Percentiles rank a stretch among this genome's conserved stretches.
These are phyloP conservation scores for Netelia melanura DNA, from an alignment of 2,888 invertebrate genomes.

Conservation along the genomic window DNA sequence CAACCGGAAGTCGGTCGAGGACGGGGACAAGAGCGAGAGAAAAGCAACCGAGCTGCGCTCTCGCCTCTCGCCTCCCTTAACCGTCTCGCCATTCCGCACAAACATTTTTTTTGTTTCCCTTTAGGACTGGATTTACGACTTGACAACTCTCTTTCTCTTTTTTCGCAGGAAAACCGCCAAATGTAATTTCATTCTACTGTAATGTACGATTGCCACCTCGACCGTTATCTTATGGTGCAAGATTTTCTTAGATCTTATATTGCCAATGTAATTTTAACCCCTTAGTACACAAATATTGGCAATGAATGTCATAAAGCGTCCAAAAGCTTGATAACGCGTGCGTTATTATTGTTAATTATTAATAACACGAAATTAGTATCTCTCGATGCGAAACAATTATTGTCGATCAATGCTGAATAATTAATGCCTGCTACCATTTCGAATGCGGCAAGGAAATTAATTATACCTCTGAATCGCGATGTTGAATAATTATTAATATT, in stretches of 20 bases:
- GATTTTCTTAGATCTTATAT: neutral
- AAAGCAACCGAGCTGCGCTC: conserved; percentile 35
- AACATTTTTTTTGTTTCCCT: conserved; percentile 24
- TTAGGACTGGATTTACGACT: conserved; percentile 51
- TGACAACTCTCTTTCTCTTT: conserved; percentile 29
- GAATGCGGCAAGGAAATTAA: neutral
- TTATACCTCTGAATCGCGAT: neutral
- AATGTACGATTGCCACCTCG: conserved; percentile 14
- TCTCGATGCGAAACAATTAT: neutral
- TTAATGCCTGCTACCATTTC: neutral
- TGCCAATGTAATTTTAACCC: neutral
- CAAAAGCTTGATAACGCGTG: too few relatives aligned
- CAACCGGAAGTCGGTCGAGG: conserved; percentile 61
- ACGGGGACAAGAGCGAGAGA: conserved; percentile 57
- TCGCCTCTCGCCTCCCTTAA: conserved; percentile 12
- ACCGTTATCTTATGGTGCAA: neutral
- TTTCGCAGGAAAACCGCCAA: conserved; percentile 13
- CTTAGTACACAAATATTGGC: neutral
- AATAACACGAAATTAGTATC: too few relatives aligned
- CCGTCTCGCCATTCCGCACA: neutral
- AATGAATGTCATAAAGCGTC: neutral
- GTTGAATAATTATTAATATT: neutral
- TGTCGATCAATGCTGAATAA: neutral
- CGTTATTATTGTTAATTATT: too few relatives aligned
- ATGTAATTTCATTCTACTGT: conserved; percentile 30